A percentile compares a stretch with the other conserved stretches of the same genome.
These are phyloP conservation scores for Dyspetes luteomarginatus DNA, from an alignment of 2,888 invertebrate species.

Conservation along the genomic window DNA sequence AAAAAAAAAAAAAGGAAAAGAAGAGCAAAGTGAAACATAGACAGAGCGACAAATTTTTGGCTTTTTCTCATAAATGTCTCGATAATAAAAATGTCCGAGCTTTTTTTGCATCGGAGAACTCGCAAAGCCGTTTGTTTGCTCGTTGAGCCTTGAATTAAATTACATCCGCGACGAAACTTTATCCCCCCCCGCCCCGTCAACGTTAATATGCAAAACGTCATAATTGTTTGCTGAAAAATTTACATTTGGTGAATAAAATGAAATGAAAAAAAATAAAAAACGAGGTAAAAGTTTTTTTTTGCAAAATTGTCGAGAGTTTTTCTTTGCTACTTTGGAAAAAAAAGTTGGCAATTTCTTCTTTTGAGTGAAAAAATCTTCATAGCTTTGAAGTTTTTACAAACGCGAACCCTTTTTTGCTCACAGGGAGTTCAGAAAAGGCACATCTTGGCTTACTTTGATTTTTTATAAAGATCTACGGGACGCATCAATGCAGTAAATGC, in stretches of 20 bases:
- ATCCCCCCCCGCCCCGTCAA: too few relatives aligned
- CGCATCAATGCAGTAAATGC: slow-evolving; percentile 30
- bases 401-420: slow-evolving; percentile 18
- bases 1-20: slow-evolving; percentile 16
- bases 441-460: slow-evolving; percentile 30
- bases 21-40: background rate
- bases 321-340: slow-evolving; percentile 12
- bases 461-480: background rate
- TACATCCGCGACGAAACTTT: slow-evolving; percentile 6
- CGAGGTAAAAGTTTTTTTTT: background rate
- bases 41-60: background rate
- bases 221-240: slow-evolving; percentile 10
- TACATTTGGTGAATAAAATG: slow-evolving; percentile 22
- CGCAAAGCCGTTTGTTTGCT: background rate
- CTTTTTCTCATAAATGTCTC: slow-evolving; percentile 1
- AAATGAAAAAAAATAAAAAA: background rate
- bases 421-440: slow-evolving; percentile 18
- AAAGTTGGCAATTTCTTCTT: slow-evolving; percentile 36
- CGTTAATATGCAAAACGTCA: slow-evolving; percentile 28
- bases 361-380: background rate
- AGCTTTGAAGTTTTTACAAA: slow-evolving; percentile 36
- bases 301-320: slow-evolving; percentile 13
- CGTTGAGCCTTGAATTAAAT: slow-evolving; percentile 22
- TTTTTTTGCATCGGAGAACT: background rate
- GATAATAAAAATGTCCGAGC: background rate